Evolutionary conservation across 2,113 vertebrate species (phyloP), one percentile per base, ranked within the genome.

Genomic region (Chlorodrepanis virens): DNA sequence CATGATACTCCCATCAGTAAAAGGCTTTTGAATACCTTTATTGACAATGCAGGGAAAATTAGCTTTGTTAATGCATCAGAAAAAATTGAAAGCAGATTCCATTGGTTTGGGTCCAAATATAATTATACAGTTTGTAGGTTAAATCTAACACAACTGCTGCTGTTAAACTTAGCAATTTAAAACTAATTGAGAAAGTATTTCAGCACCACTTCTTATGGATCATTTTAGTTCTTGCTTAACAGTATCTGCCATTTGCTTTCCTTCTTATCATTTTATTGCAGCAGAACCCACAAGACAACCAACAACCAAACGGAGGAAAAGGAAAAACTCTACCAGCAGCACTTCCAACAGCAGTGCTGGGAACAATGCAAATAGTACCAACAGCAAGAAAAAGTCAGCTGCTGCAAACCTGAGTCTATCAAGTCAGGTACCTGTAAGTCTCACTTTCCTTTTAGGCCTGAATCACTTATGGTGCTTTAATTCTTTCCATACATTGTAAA

Each of bases 341-440:
- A 99, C 99, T 47, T 99, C 98, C 94, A 99, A 99, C 97, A 99
- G 99, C 98, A 99, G 98, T 79, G 98, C 98, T 23, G 99, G 99
- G 70, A 99, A 98, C 97, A 98, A 96, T 1, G 89, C 98, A 74
- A 99, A 98, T 77, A 98, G 98, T 50, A 92, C 98, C 5, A 97
- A 98, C 78, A 98, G 98, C 98, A 99, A 99, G 98, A 99, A 99
- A 93, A 99, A 99, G 97, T 98, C 98, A 59, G 98, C 99, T 2
- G 99, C 99, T 47, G 98, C 98, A 87, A 99, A 98, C 98, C 98
- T 99, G 98, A 99, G 98, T 98, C 98, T 99, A 98, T 98, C 99
- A 98, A 99, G 98, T 98, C 99, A 99, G 99, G 99, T 99, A 99
- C 99, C 99, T 99, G 99, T 99, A 99, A 99, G 99, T 99, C 99